Evolutionary conservation across 92 coral and sea anemone species (phyloP), one percentile per base, ranked within the genome.

Genomic region (Porites lobata): DNA sequence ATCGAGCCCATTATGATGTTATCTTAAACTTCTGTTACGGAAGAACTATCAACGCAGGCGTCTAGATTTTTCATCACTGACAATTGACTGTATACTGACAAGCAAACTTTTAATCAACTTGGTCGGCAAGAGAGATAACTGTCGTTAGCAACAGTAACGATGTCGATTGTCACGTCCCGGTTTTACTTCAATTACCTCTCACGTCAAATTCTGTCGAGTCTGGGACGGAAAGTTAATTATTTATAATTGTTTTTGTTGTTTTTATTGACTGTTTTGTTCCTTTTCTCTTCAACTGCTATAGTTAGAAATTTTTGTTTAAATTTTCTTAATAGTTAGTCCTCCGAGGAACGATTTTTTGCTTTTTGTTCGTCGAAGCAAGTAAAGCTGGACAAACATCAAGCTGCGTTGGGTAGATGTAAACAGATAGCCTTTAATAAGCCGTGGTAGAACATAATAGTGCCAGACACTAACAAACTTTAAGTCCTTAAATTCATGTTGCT

Each of bases 1-100:
- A 77, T 77, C 81, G 72, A 63, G 61, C 61, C 54, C 72, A 79
- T 79, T 79, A 67, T 32, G 67, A 20, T 19, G 72, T 63, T 79
- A 50, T 79, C 83, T 63, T n/a, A 32, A 62, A 63, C 65, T 18
- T 50, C 43, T 65, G 69, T 29, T 68, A 47, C 19, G 3, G 22
- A 47, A 51, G 50, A 54, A 61, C 51, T 57, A 38, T 38, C 56
- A 3, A 29, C 14, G 56, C 2, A 26, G 65, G 29, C 58, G 26
- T 68, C 11, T 26, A 56, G 53, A 57, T 21, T 68, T 11, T 43
- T 61, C 68, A 24, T 13, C 26, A 61, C 3, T 32, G 81, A 59
- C 57, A 77, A 75, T 58, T 18, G 54, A 65, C n/a, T 24, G 6
- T 32, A 78, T 59, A 26, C 58, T 78, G 15, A 78, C 52, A 12